Conservation (phyloP, 2,113 vertebrate species). For the Tupaia chinensis region DNA sequence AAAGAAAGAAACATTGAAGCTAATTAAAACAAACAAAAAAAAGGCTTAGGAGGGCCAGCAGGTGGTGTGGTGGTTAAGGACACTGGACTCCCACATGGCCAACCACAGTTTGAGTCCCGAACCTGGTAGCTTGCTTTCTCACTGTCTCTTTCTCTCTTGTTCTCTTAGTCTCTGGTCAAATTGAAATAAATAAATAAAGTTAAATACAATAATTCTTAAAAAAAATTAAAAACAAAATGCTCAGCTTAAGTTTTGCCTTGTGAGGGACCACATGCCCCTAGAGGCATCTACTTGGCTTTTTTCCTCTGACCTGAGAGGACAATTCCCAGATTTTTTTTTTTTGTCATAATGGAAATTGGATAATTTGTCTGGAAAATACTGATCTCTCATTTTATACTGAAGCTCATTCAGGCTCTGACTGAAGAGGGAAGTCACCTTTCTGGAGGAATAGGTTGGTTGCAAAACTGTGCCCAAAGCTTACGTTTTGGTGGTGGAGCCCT, state of each 20-base stretch:
- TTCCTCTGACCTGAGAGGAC: not conserved
- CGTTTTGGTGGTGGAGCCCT: not conserved
- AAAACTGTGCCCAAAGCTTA: not conserved
- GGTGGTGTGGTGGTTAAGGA: too few species aligned
- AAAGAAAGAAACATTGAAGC: not conserved
- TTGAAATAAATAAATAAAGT: too few species aligned
- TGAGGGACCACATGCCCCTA: not conserved
- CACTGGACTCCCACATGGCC: too few species aligned
- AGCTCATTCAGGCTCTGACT: not conserved
- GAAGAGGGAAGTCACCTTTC: not conserved
- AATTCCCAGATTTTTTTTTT: not conserved
- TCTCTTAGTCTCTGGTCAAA: too few species aligned
- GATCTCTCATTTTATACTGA: not conserved
- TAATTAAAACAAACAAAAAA: too few species aligned
- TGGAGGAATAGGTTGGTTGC: not conserved
- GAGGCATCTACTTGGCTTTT: not conserved
- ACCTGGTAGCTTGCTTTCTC: too few species aligned
- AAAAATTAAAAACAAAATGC: not conserved
- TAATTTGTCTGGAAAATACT: not conserved
- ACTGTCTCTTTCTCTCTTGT: too few species aligned
- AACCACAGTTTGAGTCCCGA: too few species aligned
- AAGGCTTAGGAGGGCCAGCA: too few species aligned
- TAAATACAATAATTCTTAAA: too few species aligned
- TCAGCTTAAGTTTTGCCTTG: conserved; percentile 7
- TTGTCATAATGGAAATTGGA: not conserved